Percentiles rank a stretch among this genome's conserved stretches.
phyloP scores from a whole-genome alignment of 2,797 vertebrate genomes.

The Cyclopterus lumpus region DNA sequence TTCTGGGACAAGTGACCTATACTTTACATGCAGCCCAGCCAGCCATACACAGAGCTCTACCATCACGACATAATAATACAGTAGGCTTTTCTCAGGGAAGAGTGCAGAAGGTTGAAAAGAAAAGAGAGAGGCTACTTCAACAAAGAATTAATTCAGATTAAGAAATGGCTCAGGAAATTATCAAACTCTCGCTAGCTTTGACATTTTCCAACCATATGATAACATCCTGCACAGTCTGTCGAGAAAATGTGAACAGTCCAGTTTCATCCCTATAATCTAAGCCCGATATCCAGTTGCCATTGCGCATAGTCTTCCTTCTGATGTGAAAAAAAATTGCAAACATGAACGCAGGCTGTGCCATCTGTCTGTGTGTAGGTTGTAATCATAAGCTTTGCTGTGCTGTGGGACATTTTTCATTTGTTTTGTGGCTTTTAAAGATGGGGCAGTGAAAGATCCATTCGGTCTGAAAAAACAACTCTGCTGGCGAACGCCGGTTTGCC shows the following conservation, averaged over 20 bases:
- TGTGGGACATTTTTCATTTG: slow-evolving; percentile 79
- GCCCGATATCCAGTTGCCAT: slow-evolving; percentile 59
- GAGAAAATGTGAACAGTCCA: slow-evolving; percentile 44
- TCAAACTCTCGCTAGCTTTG: slow-evolving; percentile 12
- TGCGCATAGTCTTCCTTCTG: slow-evolving; percentile 52
- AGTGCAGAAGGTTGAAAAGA: slow-evolving; percentile 43
- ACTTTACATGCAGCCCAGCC: slow-evolving; percentile 73
- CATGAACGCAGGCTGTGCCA: slow-evolving; percentile 64
- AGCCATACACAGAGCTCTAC: slow-evolving; percentile 59
- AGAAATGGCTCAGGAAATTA: slow-evolving; percentile 6
- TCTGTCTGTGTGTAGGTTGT: slow-evolving; percentile 74
- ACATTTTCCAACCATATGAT: slow-evolving; percentile 41
- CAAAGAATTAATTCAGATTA: slow-evolving; percentile 26
- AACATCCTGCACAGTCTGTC: slow-evolving; percentile 27
- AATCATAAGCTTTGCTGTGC: slow-evolving; percentile 79
- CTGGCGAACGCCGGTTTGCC: slow-evolving; percentile 57
- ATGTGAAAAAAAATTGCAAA: slow-evolving; percentile 74
- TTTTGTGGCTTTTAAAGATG: slow-evolving; percentile 79
- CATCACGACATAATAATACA: slow-evolving; percentile 76
- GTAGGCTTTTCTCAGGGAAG: slow-evolving; percentile 54
- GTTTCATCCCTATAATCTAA: slow-evolving; percentile 74
- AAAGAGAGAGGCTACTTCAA: slow-evolving; percentile 25
- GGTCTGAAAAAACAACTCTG: slow-evolving; percentile 73
- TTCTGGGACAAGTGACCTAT: slow-evolving; percentile 83
- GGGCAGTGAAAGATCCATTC: slow-evolving; percentile 59